phyloP scores from a whole-genome alignment of 2,888 invertebrate species.

The Drosophila pullipes region DNA sequence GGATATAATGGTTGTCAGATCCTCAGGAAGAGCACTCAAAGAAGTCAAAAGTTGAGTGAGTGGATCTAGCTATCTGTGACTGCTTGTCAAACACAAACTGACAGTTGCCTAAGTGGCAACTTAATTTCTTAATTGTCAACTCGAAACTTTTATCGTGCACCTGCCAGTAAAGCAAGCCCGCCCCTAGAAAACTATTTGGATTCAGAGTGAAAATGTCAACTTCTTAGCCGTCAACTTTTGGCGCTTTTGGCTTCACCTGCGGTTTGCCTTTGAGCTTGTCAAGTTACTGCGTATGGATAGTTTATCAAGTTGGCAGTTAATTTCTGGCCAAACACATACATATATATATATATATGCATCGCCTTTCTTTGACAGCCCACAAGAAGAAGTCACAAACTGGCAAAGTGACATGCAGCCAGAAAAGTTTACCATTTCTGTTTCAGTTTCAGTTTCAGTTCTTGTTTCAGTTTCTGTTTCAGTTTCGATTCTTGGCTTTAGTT shows the following conservation, averaged over 20 bases:
- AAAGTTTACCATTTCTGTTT: conserved; percentile 44
- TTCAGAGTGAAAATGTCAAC: conserved; percentile 42
- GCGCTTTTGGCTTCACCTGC: conserved; percentile 42
- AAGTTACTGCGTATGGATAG: conserved; percentile 31
- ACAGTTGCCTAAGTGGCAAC: conserved; percentile 84
- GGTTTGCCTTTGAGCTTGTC: conserved; percentile 70
- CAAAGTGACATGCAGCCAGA: conserved; percentile 66
- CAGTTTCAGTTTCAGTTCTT: conserved; percentile 21
- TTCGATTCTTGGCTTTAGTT: conserved; percentile 13
- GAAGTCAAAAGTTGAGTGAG: conserved; percentile 49
- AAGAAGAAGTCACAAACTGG: conserved; percentile 58
- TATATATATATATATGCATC: conserved; percentile 4
- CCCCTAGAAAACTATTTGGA: conserved; percentile 58
- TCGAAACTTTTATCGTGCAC: conserved; percentile 76
- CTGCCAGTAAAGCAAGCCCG: conserved; percentile 46
- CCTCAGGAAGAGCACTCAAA: conserved; percentile 21
- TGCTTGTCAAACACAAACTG: conserved; percentile 84
- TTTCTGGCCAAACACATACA: conserved; percentile 41
- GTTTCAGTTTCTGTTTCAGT: conserved; percentile 23
- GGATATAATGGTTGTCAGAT: not conserved
- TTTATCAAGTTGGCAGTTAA: conserved; percentile 61
- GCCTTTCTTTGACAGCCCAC: conserved; percentile 43
- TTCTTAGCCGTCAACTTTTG: conserved; percentile 48
- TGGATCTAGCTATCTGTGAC: conserved; percentile 61
- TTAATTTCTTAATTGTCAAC: conserved; percentile 85